Evolutionary conservation across 2,113 vertebrate species (phyloP).

Genomic region (Desmodus rotundus): DNA sequence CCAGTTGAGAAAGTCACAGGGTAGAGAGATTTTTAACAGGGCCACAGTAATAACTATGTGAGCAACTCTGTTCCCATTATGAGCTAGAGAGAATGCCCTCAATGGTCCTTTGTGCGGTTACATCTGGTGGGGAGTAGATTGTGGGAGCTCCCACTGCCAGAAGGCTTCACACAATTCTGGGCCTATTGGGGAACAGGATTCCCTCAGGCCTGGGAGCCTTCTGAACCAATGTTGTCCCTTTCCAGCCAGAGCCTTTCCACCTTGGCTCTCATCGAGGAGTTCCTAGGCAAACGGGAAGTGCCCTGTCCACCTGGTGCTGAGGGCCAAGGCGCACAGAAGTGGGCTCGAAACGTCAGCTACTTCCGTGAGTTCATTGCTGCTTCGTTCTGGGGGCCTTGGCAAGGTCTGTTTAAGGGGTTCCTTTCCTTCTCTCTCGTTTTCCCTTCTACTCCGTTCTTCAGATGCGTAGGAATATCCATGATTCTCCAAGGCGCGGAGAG

Average conservation of each 20-base stretch:
- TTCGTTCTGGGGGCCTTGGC: not conserved
- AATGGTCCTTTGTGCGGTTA: not conserved
- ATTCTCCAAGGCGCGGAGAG: not conserved
- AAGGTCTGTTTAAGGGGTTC: not conserved
- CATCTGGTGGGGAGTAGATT: not conserved
- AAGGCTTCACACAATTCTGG: not conserved
- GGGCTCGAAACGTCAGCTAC: conserved; percentile 95
- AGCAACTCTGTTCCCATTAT: not conserved
- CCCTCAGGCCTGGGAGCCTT: conserved; percentile 3
- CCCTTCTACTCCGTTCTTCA: not conserved
- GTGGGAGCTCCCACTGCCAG: not conserved
- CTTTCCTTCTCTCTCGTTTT: not conserved
- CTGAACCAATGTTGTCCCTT: conserved; percentile 69
- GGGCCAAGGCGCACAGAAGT: conserved; percentile 85
- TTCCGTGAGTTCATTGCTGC: conserved; percentile 89
- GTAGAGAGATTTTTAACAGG: not conserved
- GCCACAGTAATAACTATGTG: not conserved
- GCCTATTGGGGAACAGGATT: not conserved
- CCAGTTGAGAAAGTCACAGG: not conserved
- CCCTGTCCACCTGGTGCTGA: conserved; percentile 83
- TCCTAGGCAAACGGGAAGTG: conserved; percentile 90
- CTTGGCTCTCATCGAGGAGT: conserved; percentile 96
- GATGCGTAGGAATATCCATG: not conserved
- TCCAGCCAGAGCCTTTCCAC: conserved; percentile 97
- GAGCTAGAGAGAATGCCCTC: not conserved